Conservation (phyloP, 2,888 invertebrate genomes). For the Tetrapedia diversipes region DNA sequence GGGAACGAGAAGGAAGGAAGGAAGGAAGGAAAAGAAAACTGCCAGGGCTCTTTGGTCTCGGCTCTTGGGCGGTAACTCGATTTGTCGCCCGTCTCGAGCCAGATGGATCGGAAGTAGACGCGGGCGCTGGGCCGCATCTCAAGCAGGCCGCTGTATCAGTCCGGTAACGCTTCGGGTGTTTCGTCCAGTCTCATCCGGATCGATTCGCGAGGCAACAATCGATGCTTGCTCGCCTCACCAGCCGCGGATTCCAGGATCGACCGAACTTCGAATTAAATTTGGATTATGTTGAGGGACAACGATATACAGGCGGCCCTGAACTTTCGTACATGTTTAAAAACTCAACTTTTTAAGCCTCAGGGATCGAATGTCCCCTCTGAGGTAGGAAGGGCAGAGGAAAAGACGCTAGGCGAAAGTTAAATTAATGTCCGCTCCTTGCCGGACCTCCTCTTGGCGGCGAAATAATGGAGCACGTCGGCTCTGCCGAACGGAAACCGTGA, state of each 20-base stretch:
- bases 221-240: constrained; percentile 19
- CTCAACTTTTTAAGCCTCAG: too few relatives aligned
- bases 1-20: constrained; percentile 52
- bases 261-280: constrained; percentile 44
- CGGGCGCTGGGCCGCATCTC: constrained; percentile 77
- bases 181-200: constrained; percentile 31
- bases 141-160: constrained; percentile 72
- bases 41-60: constrained; percentile 77
- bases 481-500: background rate
- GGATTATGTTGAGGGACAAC: constrained; percentile 36
- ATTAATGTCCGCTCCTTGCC: constrained; percentile 18
- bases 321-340: too few relatives aligned
- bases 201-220: constrained; percentile 59
- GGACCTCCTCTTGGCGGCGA: background rate
- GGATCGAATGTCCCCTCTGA: too few relatives aligned
- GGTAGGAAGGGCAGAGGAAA: too few relatives aligned
- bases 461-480: constrained; percentile 15
- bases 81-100: constrained; percentile 80
- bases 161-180: constrained; percentile 50
- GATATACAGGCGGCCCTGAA: too few relatives aligned
- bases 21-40: constrained; percentile 66
- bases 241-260: background rate
- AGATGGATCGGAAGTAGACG: constrained; percentile 80
- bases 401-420: constrained; percentile 25
- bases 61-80: constrained; percentile 78